Evolutionary conservation across 1,140 invertebrate genomes (phyloP).

Genomic region (Neotoxoptera formosana): DNA sequence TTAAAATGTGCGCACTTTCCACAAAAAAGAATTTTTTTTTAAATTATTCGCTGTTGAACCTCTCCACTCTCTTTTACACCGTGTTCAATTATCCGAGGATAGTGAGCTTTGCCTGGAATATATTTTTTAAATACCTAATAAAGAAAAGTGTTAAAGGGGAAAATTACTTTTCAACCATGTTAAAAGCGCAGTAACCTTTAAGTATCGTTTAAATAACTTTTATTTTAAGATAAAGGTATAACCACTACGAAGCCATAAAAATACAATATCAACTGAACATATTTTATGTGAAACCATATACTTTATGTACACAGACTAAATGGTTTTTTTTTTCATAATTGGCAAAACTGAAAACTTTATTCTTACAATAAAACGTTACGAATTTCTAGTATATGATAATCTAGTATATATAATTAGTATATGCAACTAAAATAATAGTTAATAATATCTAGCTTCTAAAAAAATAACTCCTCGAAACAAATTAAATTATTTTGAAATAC

Average conservation of each 20-base stretch:
- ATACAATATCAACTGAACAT: slow-evolving; percentile 17
- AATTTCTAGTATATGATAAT: too few species aligned
- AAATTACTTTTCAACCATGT: slow-evolving; percentile 10
- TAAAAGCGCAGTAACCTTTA: neutral
- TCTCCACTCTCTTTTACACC: neutral
- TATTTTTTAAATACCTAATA: slow-evolving; percentile 10
- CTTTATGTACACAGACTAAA: slow-evolving; percentile 4
- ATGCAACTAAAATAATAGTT: neutral
- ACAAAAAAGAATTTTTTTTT: neutral
- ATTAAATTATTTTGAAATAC: neutral
- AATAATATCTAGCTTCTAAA: neutral
- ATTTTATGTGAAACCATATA: neutral
- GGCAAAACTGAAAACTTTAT: neutral
- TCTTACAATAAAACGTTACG: neutral
- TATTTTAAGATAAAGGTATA: slow-evolving; percentile 18
- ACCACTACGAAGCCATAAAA: neutral
- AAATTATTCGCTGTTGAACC: neutral
- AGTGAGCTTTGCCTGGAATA: neutral
- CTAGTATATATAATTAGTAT: too few species aligned
- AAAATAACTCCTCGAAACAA: neutral
- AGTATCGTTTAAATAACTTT: slow-evolving; percentile 18
- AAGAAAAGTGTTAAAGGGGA: neutral
- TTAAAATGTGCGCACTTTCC: neutral
- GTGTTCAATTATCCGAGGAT: neutral
- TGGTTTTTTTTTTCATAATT: neutral